These are phyloP conservation scores for Cephus spinipes DNA, from an alignment of 2,888 invertebrate genomes.

Conservation along the genomic window DNA sequence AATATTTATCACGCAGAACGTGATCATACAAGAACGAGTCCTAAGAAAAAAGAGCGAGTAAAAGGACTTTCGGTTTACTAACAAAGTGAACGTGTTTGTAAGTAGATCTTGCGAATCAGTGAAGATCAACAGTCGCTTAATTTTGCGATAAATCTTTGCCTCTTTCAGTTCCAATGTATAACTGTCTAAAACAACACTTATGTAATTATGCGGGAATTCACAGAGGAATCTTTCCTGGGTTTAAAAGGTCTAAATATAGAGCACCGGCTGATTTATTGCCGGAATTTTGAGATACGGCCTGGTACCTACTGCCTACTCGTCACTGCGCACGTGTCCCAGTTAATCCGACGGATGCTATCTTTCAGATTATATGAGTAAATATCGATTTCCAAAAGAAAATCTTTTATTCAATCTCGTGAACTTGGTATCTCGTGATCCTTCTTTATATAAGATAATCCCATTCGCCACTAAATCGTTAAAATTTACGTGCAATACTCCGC, in stretches of 20 bases:
- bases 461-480: neutral
- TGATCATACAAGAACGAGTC: neutral
- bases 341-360: neutral
- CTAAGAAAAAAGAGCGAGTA: neutral
- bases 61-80: neutral
- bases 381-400: neutral
- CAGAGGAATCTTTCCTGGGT: constrained; percentile 33
- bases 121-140: neutral
- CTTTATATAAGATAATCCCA: neutral
- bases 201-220: constrained; percentile 44
- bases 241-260: constrained; percentile 56
- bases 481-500: neutral
- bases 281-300: constrained; percentile 24
- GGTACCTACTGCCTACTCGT: neutral
- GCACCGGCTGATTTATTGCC: constrained; percentile 41
- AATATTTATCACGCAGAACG: neutral
- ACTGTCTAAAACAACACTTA: constrained; percentile 33
- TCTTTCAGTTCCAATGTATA: neutral
- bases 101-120: neutral
- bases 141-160: neutral
- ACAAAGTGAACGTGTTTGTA: neutral
- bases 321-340: neutral
- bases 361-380: neutral
- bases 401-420: constrained; percentile 2
- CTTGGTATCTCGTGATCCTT: neutral